A percentile compares a stretch with the other conserved stretches of the same genome.
Conservation (phyloP, 2,797 vertebrate species). For the Forpus xanthops region DNA sequence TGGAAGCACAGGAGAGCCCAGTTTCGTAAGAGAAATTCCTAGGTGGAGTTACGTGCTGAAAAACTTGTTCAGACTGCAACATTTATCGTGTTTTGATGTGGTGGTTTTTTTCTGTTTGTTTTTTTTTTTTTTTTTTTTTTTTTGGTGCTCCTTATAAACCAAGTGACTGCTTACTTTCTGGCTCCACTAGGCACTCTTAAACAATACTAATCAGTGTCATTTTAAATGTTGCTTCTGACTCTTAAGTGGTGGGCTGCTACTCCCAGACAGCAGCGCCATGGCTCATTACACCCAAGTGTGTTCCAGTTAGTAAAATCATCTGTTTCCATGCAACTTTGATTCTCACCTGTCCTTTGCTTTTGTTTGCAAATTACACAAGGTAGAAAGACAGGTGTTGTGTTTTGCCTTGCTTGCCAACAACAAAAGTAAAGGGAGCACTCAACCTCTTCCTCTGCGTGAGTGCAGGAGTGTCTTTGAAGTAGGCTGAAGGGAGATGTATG, state of each 20-base stretch:
- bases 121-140: slow-evolving; percentile 79
- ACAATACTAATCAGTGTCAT: slow-evolving; percentile 60
- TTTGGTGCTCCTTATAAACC: slow-evolving; percentile 77
- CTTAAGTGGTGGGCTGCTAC: background rate
- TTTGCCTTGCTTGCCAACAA: background rate
- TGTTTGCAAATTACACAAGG: background rate
- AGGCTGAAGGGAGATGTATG: background rate
- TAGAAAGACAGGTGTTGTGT: background rate
- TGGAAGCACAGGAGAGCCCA: background rate
- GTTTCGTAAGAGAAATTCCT: background rate
- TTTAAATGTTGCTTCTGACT: slow-evolving; percentile 32
- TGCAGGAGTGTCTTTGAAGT: background rate
- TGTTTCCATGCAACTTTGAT: background rate
- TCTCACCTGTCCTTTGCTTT: background rate
- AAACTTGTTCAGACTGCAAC: slow-evolving; percentile 10
- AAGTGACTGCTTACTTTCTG: slow-evolving; percentile 80
- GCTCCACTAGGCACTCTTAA: slow-evolving; percentile 57
- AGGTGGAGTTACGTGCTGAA: slow-evolving; percentile 37
- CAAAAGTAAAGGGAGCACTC: background rate
- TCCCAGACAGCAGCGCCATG: background rate
- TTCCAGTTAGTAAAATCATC: background rate
- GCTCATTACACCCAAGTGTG: background rate
- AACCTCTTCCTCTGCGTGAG: background rate
- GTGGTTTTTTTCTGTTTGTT: too few species aligned
- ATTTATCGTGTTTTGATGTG: slow-evolving; percentile 70